phyloP scores from a whole-genome alignment of 1,140 invertebrate species.

The Aphelenchoides avenae region DNA sequence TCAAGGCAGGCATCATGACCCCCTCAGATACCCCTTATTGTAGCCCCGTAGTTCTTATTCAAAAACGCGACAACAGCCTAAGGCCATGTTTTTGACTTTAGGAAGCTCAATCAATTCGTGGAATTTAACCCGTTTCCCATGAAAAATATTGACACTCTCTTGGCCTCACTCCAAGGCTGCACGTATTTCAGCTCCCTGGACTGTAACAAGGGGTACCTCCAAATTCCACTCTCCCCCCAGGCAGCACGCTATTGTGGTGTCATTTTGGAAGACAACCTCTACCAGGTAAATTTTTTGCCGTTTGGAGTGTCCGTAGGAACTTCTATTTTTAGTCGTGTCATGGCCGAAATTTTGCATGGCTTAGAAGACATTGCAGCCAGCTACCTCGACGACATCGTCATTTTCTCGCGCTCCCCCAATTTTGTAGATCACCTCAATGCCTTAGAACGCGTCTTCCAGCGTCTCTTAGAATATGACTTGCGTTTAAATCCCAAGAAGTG shows the following conservation, averaged over 20 bases:
- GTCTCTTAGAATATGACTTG: constrained; percentile 1
- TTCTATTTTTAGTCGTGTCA: background rate
- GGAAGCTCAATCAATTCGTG: constrained; percentile 1
- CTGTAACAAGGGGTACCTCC: background rate
- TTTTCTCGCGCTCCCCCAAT: background rate
- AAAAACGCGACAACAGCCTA: constrained; percentile 8
- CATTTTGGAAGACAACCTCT: constrained; percentile 1
- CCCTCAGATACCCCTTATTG: constrained; percentile 13
- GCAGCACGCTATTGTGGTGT: constrained; percentile 1
- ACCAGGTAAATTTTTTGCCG: background rate
- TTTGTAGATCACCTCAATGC: background rate
- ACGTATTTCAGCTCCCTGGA: background rate
- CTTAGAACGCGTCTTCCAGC: constrained; percentile 1
- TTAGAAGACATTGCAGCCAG: background rate
- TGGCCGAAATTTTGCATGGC: background rate
- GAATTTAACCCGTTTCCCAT: constrained; percentile 3
- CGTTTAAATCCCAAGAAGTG: constrained; percentile 11
- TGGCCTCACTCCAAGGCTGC: constrained; percentile 1
- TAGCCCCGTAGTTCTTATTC: constrained; percentile 1
- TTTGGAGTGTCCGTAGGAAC: constrained; percentile 12
- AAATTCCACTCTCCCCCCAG: background rate
- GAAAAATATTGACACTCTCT: constrained; percentile 2
- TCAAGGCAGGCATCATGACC: constrained; percentile 2
- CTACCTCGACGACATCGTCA: constrained; percentile 7
- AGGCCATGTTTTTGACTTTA: constrained; percentile 7